phyloP scores from a whole-genome alignment of 2,113 vertebrate genomes.

The Campylomormyrus tamandua region DNA sequence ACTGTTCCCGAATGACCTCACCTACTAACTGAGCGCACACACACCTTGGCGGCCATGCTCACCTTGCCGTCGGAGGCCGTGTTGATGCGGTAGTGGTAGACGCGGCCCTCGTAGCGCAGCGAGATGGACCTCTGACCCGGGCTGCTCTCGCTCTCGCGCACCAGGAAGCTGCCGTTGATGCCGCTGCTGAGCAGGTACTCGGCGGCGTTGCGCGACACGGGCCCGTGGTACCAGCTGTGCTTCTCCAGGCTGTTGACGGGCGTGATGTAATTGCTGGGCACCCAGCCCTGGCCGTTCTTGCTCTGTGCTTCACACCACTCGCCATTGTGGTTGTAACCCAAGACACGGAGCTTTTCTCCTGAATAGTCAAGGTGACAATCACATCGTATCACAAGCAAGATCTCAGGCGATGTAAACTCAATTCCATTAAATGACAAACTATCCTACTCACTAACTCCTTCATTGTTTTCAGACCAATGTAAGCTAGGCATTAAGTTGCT shows the following conservation, averaged over 20 bases:
- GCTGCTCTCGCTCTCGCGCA: conserved; percentile 75
- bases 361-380: not conserved
- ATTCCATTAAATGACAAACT: not conserved
- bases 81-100: conserved; percentile 98
- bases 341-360: conserved; percentile 76
- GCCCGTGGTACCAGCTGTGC: conserved; percentile 76
- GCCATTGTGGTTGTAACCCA: conserved; percentile 77
- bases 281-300: conserved; percentile 77
- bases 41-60: not conserved
- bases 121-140: conserved; percentile 75
- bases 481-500: not conserved
- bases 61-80: conserved; percentile 95
- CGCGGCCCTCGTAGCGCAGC: conserved; percentile 69
- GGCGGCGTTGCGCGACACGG: conserved; percentile 67
- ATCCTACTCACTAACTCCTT: not conserved
- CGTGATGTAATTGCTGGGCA: conserved; percentile 79
- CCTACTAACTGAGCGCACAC: not conserved
- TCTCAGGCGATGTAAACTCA: not conserved
- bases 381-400: not conserved
- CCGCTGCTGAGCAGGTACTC: conserved; percentile 76
- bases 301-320: conserved; percentile 79
- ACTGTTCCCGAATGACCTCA: not conserved
- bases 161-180: conserved; percentile 76
- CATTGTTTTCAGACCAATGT: not conserved
- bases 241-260: conserved; percentile 77